Base-by-base conservation (phyloP, 2,113 vertebrate species). In the Geothlypis trichas region DNA sequence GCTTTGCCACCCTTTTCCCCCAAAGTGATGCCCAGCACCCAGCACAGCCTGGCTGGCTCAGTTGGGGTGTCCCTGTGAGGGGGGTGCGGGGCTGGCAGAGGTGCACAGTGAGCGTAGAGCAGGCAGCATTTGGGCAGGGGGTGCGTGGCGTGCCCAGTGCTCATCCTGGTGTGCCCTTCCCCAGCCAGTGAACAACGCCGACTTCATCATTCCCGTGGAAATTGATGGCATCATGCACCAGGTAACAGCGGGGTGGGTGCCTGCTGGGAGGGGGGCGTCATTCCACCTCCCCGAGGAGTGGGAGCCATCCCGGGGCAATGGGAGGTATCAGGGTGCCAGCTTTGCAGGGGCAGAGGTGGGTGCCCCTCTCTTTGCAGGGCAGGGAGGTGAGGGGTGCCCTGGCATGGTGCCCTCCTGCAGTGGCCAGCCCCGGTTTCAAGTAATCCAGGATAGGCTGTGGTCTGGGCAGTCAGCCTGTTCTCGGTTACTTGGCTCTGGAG, bases 371-470 rank as follows among this genome's bases (percentile, higher is more conserved):
- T 28, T 44, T 4, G 5, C 5, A 9, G 35, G 17, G 15, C 54
- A 46, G 46, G 81, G 33, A 28, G 27, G 30, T 8, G 47, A 52
- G 14, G 31, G 22, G 21, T 1, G 1, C 58, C 33, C 24, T 39
- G 58, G 46, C 6, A 1, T 6, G 2, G 18, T 46, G 41, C 51
- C 35, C 46, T 42, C 41, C 58, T 92, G 28, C 47, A 66, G 87
- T 66, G 98, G 98, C 98, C 89, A 98, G 98, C 84, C 98, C 99
- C 98, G 87, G 98, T 95, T 99, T 99, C 99, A 99, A 99, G 99
- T 99, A 99, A 99, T 99, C 99, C 99, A 99, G 99, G 99, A 99
- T 99, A 99, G 99, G 99, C 98, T 99, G 99, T 99, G 98, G 93
- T 97, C 97, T 98, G 97, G 96, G 94, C 97, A 97, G 96, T 98